phyloP scores from a whole-genome alignment of 2,888 invertebrate genomes.

The Pandemis heparana region DNA sequence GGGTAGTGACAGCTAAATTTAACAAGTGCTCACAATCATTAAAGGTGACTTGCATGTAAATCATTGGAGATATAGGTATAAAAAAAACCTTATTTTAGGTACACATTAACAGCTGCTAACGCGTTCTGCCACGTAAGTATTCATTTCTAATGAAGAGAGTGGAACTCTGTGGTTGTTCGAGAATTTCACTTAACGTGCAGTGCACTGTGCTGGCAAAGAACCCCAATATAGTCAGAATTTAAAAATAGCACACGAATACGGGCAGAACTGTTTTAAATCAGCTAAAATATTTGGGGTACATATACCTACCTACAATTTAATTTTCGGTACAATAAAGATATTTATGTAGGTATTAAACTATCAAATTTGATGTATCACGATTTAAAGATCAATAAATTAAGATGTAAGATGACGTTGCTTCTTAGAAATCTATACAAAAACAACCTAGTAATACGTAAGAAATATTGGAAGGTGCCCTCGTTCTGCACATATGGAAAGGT shows the following conservation, averaged over 20 bases:
- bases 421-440: conserved; percentile 14
- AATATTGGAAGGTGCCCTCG: conserved; percentile 38
- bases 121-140: conserved; percentile 2
- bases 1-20: neutral
- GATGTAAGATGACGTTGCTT: conserved; percentile 18
- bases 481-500: conserved; percentile 58
- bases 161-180: neutral
- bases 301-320: neutral
- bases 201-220: conserved; percentile 4
- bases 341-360: neutral
- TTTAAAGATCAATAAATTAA: conserved; percentile 20
- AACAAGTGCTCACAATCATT: neutral
- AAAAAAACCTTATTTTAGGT: neutral
- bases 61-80: neutral
- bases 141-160: neutral
- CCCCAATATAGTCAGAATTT: conserved; percentile 2
- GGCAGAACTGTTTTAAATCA: neutral
- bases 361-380: neutral
- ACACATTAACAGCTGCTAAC: neutral
- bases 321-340: neutral
- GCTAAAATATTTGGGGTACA: neutral
- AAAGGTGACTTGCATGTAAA: conserved; percentile 1
- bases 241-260: neutral
- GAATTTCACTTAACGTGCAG: neutral
- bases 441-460: conserved; percentile 20